Evolutionary conservation across 2,113 vertebrate genomes (phyloP), one percentile per base, ranked within the genome.

Genomic region (Corythoichthys haematopterus): DNA sequence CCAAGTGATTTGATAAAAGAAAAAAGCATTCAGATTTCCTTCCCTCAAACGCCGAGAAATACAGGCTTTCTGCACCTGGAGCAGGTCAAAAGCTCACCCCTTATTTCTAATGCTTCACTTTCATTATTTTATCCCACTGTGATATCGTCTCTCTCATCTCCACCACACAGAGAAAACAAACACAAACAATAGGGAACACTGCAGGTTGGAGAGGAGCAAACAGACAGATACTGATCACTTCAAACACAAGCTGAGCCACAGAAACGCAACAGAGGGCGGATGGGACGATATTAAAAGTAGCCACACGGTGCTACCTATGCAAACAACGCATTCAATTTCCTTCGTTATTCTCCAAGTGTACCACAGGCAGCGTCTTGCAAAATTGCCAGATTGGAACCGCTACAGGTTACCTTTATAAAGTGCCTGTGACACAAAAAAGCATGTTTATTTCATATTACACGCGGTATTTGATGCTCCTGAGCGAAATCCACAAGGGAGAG

Each of bases 121-220:
- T 74, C 52, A 70, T 81, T 46, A 77, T 72, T 76, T 74, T 62
- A 80, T 79, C 79, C 79, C 51, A 72, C 11, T 28, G 40, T 64
- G 71, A 45, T 57, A 78, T 80, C 53, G 55, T 51, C 46, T 60
- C 65, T 72, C 70, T 65, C 77, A 74, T 80, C 72, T 83, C 65
- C 9, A 13, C 61, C 55, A n/a, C 55, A 66, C 63, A 6, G 10
- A 77, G 67, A 71, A 78, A 85, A 84, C 74, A 74, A 75, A 79
- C 66, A 74, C 75, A 83, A 82, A 77, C 64, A 72, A 72, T 33
- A 28, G 61, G 76, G 61, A 74, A n/a, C 66, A 61, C 53, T 64
- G 66, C 74, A 74, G 71, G 77, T 69, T 72, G 36, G 48, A 69
- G 79, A 70, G 74, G 74, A 61, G 71, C 70, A 78, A 78, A 77